phyloP scores from a whole-genome alignment of 2,888 invertebrate genomes.

The Epistrophe grossulariae region DNA sequence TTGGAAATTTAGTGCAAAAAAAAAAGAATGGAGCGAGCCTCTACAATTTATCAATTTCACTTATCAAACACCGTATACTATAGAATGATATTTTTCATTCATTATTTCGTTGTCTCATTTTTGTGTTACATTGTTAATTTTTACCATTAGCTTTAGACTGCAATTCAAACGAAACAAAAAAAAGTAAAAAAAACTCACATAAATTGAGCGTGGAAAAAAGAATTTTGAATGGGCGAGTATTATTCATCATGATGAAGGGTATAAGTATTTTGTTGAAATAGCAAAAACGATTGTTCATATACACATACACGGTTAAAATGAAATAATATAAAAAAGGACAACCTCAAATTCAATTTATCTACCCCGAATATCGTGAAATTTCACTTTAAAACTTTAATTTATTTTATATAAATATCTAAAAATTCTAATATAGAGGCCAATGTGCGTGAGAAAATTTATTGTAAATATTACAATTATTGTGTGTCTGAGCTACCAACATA shows the following conservation, averaged over 20 bases:
- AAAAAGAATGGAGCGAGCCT: too few species aligned
- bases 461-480: background rate
- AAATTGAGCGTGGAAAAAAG: too few species aligned
- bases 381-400: background rate
- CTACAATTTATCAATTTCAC: too few species aligned
- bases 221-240: too few species aligned
- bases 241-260: background rate
- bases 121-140: too few species aligned
- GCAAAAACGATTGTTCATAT: background rate
- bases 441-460: conserved; percentile 16
- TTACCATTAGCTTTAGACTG: too few species aligned
- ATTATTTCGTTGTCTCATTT: too few species aligned
- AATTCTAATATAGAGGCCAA: background rate
- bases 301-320: background rate
- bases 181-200: too few species aligned
- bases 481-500: background rate
- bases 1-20: too few species aligned
- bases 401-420: background rate
- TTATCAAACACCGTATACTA: too few species aligned
- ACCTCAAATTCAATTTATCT: background rate
- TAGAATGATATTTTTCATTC: too few species aligned
- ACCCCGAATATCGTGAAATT: background rate
- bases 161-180: too few species aligned
- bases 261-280: background rate
- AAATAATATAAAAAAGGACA: background rate